phyloP scores from a whole-genome alignment of 2,797 vertebrate genomes.

The Tangara arthus region DNA sequence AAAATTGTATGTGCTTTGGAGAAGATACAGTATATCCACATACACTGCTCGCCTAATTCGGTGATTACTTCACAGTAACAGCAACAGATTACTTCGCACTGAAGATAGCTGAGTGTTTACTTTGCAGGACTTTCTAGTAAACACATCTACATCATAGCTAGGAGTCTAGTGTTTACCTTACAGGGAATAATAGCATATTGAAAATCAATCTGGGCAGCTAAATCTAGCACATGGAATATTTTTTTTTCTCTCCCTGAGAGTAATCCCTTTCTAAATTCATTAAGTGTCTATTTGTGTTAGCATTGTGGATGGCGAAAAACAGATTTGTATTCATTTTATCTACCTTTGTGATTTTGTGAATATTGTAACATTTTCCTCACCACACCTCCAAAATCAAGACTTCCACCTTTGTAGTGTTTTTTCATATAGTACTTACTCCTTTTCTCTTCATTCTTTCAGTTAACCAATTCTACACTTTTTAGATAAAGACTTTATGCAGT shows the following conservation, averaged over 20 bases:
- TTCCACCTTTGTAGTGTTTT: not conserved
- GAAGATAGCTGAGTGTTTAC: not conserved
- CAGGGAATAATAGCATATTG: not conserved
- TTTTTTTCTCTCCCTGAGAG: not conserved
- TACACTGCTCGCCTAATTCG: not conserved
- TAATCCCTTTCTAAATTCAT: not conserved
- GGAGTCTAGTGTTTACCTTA: not conserved
- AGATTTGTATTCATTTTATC: not conserved
- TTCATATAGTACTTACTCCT: not conserved
- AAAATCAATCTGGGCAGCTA: not conserved
- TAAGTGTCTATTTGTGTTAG: not conserved
- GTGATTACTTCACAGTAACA: not conserved
- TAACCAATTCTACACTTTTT: not conserved
- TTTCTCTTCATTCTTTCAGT: not conserved
- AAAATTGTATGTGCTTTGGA: not conserved
- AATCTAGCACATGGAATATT: not conserved
- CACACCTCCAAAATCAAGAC: not conserved
- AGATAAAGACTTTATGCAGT: not conserved
- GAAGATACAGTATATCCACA: not conserved
- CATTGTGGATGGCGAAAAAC: not conserved
- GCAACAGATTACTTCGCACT: not conserved
- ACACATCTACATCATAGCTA: not conserved
- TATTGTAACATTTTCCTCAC: not conserved
- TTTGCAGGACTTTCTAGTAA: not conserved
- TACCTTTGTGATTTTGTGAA: not conserved